Base-by-base conservation (phyloP, 2,113 vertebrate species). In the Solea solea region DNA sequence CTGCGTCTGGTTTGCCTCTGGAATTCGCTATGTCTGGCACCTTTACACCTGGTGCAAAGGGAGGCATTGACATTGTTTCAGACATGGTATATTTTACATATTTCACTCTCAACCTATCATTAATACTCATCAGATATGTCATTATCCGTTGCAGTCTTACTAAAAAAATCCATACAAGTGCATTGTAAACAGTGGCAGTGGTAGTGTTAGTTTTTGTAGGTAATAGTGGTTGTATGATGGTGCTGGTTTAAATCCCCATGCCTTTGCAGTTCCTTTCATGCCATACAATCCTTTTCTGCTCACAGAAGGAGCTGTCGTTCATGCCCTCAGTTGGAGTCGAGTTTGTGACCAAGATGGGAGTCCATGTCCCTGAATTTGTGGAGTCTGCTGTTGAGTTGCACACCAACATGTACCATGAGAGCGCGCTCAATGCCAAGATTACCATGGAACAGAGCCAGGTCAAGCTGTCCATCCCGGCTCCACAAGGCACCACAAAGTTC, bases 331-430 rank as follows among this genome's bases (percentile, higher is more conserved):
- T 94, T 76, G 93, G 94, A 65, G 57, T 96, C 77, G 95, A 96
- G 72, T 95, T 97, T 83, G 90, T 95, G 72, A 97, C 95, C 13
- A 78, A 94, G 45, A 80, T 97, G 86, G 95, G 95, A 80, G 84
- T 95, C 69, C 74, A 94, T 41, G 63, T 96, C 9, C 97, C 96
- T 2, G 92, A 95, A 72, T 96, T 96, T 76, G 78, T 94, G 12
- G 93, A 15, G 65, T 95, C 90, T 3, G 89, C 91, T 0, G 90
- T 97, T 44, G 94, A 96, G 69, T 92, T 96, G 89, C 95, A 94
- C 80, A 94, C 94, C 67, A 95, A 92, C 76, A 71, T 98, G 46
- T 97, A 95, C 88, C 96, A 96, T 5, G 96, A 98, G 65, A 95
- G 93, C 72, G 77, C 88, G 54, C 69, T 94, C 64, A 90, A 94